phyloP scores from a whole-genome alignment of 1,140 invertebrate genomes.

The Laodelphax striatellus region DNA sequence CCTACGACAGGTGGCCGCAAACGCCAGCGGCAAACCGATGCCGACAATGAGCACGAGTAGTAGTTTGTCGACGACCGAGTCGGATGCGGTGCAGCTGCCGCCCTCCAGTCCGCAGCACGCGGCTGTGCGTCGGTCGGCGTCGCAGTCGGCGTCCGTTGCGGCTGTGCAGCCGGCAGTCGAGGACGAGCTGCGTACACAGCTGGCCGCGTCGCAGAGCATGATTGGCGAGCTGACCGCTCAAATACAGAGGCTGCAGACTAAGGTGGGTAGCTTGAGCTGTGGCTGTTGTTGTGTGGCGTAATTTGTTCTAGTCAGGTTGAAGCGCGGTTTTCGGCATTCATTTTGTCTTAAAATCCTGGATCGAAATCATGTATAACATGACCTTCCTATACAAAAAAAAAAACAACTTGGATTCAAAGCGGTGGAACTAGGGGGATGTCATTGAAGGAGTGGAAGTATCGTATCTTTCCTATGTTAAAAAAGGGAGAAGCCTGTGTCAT shows the following conservation, averaged over 20 bases:
- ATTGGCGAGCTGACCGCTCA: slow-evolving; percentile 21
- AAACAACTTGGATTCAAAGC: no score
- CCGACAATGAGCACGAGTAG: background rate
- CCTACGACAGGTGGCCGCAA: background rate
- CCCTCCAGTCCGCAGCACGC: background rate
- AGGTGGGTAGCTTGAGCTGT: no score
- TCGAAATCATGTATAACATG: no score
- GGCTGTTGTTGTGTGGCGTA: no score
- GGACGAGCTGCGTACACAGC: slow-evolving; percentile 17
- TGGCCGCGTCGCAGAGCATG: slow-evolving; percentile 15
- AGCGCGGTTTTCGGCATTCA: no score
- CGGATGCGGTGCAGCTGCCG: background rate
- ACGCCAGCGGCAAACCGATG: background rate
- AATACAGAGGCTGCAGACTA: slow-evolving; percentile 16
- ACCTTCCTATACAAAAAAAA: no score
- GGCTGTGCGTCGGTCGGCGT: slow-evolving; percentile 5
- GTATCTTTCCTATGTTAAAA: no score
- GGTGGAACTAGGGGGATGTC: no score
- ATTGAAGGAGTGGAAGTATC: no score
- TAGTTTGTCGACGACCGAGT: background rate
- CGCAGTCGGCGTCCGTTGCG: slow-evolving; percentile 9
- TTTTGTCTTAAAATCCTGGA: no score
- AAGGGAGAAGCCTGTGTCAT: no score
- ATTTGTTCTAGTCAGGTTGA: no score
- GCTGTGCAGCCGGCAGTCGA: slow-evolving; percentile 9